Evolutionary conservation across 2,888 invertebrate species (phyloP).

Genomic region (Cheilosia scutellata): DNA sequence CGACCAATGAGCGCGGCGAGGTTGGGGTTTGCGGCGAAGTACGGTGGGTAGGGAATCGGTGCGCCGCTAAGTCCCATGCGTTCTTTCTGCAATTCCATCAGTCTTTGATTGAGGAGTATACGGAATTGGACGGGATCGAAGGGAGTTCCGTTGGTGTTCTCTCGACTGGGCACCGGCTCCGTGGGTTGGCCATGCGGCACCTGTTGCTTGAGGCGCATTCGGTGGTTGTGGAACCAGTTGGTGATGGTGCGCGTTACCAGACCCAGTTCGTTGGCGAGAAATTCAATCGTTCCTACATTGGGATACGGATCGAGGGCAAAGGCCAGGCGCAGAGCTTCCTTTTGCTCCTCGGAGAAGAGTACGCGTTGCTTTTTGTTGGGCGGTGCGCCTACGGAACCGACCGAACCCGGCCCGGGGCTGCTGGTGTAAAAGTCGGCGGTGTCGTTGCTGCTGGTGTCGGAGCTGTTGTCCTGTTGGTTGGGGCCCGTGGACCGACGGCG

Average conservation of each 20-base stretch:
- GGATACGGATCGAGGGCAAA: conserved; percentile 99
- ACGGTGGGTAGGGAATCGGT: conserved; percentile 91
- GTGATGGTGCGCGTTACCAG: conserved; percentile 98
- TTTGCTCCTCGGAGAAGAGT: conserved; percentile 99
- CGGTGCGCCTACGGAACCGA: conserved; percentile 87
- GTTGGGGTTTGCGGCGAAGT: conserved; percentile 90
- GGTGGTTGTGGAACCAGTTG: conserved; percentile 99
- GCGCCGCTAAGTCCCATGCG: conserved; percentile 91
- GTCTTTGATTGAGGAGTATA: conserved; percentile 93
- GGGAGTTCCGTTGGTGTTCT: conserved; percentile 88
- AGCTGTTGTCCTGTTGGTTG: conserved; percentile 93
- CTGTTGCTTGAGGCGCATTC: conserved; percentile 98
- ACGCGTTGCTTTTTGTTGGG: conserved; percentile 98
- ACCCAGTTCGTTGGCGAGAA: conserved; percentile 95
- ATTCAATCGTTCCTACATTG: conserved; percentile 97
- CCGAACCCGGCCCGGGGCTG: conserved; percentile 89
- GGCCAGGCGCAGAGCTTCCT: conserved; percentile 96
- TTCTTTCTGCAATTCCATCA: conserved; percentile 94
- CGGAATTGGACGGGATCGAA: conserved; percentile 97
- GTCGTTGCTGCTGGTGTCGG: conserved; percentile 94
- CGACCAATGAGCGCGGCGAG: conserved; percentile 91
- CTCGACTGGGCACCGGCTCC: conserved; percentile 90
- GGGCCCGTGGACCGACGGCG: conserved; percentile 93
- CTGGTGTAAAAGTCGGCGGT: conserved; percentile 95
- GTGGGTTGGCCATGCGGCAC: conserved; percentile 90